phyloP scores from a whole-genome alignment of 2,113 vertebrate species.

The Zosterops lateralis region DNA sequence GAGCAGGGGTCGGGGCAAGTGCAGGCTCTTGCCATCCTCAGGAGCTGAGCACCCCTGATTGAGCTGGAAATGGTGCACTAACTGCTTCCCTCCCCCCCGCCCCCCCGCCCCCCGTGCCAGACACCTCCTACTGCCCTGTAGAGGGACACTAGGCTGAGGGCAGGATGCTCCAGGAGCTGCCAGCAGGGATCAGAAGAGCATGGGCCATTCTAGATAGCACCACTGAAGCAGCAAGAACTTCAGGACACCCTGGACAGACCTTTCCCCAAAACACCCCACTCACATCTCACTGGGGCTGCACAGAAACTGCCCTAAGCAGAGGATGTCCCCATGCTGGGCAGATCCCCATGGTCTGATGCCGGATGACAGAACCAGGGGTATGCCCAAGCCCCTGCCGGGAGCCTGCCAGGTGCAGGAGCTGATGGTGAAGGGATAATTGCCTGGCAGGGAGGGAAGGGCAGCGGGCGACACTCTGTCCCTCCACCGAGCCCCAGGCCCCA shows the following conservation, averaged over 20 bases:
- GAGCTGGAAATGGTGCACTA: background rate
- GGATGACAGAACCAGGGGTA: background rate
- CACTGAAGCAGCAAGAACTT: background rate
- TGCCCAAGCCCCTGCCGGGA: background rate
- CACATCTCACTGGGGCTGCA: background rate
- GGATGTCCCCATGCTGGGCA: background rate
- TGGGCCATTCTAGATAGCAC: background rate
- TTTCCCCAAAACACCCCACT: background rate
- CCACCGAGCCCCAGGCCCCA: background rate
- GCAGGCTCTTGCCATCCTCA: background rate
- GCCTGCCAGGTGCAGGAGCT: accelerated
- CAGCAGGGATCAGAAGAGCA: background rate
- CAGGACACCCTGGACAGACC: background rate
- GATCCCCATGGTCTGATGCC: background rate
- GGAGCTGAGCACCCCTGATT: background rate
- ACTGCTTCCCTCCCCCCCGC: no score
- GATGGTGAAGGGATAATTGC: background rate
- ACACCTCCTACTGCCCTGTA: background rate
- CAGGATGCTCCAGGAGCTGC: background rate
- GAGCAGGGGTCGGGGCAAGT: accelerated
- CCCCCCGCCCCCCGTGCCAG: no score
- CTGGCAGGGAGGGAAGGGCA: background rate
- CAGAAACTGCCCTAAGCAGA: background rate
- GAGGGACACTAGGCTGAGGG: background rate
- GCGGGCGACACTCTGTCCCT: background rate